A percentile compares a stretch with the other conserved stretches of the same genome.
These are phyloP conservation scores for Thereva unica DNA, from an alignment of 2,888 invertebrate genomes.

Conservation along the genomic window DNA sequence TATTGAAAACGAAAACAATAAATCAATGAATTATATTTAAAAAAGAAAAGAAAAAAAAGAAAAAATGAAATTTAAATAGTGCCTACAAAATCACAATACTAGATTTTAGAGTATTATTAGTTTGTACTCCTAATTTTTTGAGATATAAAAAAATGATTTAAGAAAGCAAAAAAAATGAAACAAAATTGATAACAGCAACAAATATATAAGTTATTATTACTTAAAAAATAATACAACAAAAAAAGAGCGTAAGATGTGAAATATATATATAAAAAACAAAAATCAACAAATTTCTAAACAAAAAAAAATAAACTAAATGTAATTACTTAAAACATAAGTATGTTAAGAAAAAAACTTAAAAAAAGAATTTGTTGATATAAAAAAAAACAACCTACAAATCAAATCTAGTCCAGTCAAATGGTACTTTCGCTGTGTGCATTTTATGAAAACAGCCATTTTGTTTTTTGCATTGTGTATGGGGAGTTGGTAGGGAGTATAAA, in stretches of 20 bases:
- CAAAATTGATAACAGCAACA: constrained; percentile 23
- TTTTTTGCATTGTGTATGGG: too few relatives aligned
- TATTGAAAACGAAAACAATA: constrained; percentile 18
- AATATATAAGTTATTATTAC: constrained; percentile 17
- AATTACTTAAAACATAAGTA: constrained; percentile 14
- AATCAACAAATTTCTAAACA: background rate
- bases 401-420: too few relatives aligned
- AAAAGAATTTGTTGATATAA: too few relatives aligned
- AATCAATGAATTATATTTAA: background rate
- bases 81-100: constrained; percentile 61
- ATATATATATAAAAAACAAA: constrained; percentile 21
- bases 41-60: constrained; percentile 15
- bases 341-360: constrained; percentile 15
- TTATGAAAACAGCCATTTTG: too few relatives aligned
- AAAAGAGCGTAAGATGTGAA: constrained; percentile 22
- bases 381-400: too few relatives aligned
- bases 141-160: constrained; percentile 27
- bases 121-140: constrained; percentile 42
- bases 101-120: constrained; percentile 55
- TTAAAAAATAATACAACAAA: constrained; percentile 28
- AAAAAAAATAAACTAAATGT: background rate
- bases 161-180: constrained; percentile 36
- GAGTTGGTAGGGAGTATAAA: too few relatives aligned
- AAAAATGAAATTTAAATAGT: constrained; percentile 48
- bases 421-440: too few relatives aligned